phyloP scores from a whole-genome alignment of 1,140 invertebrate species.

The Drosophila ohnishii region DNA sequence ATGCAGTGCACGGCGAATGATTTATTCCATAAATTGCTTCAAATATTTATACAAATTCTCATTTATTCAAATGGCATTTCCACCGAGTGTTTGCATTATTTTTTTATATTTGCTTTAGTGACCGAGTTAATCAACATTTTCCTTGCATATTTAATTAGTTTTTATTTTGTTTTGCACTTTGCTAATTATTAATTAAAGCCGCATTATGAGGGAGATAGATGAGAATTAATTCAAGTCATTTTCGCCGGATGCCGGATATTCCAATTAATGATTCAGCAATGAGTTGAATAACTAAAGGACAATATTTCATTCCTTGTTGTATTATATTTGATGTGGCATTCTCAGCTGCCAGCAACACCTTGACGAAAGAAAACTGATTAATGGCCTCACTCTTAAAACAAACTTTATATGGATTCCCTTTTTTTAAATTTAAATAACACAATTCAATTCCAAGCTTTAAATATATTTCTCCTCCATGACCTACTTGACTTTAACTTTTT shows the following conservation, averaged over 20 bases:
- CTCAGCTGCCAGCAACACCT: slow-evolving; percentile 14
- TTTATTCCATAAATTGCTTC: slow-evolving; percentile 57
- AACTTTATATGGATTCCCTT: not conserved
- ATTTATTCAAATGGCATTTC: slow-evolving; percentile 29
- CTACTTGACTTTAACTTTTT: slow-evolving; percentile 1
- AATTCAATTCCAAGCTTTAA: not conserved
- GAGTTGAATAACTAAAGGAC: slow-evolving; percentile 26
- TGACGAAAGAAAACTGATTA: slow-evolving; percentile 17
- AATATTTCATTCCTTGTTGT: not conserved
- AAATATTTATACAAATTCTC: slow-evolving; percentile 47
- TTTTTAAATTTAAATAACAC: not conserved
- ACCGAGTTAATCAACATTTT: slow-evolving; percentile 23
- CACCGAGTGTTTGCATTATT: slow-evolving; percentile 5
- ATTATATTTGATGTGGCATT: slow-evolving; percentile 5
- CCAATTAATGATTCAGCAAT: slow-evolving; percentile 33
- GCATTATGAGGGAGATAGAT: slow-evolving; percentile 6
- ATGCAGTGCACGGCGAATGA: slow-evolving; percentile 52
- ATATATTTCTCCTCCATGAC: not conserved
- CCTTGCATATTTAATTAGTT: slow-evolving; percentile 58
- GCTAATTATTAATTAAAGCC: slow-evolving; percentile 40
- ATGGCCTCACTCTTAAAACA: not conserved
- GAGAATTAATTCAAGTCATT: slow-evolving; percentile 16
- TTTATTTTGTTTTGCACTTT: slow-evolving; percentile 23
- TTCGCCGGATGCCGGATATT: not conserved
- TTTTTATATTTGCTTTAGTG: slow-evolving; percentile 15